Percentiles rank a stretch among this genome's conserved stretches.
Evolutionary conservation across 37 sponge, comb jelly and placozoan species (phyloP).

Genomic region (Tethya wilhelma): DNA sequence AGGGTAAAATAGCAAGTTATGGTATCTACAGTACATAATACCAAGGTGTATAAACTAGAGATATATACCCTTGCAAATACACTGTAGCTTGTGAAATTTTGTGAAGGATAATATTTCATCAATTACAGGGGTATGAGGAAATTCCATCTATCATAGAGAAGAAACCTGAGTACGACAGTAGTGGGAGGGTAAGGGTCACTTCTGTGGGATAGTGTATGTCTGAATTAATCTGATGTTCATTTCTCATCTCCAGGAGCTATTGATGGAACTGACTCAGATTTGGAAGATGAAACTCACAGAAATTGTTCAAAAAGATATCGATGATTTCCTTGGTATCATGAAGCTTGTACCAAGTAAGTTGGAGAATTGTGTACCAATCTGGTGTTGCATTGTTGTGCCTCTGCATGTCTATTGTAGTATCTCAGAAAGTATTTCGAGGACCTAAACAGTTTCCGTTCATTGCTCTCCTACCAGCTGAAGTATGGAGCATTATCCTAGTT

Average conservation of each 20-base stretch:
- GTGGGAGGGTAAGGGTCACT: no score
- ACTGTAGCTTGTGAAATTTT: no score
- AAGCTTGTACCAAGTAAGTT: slow-evolving; percentile 22
- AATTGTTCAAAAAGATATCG: slow-evolving; percentile 33
- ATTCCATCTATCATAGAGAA: background rate
- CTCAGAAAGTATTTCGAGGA: background rate
- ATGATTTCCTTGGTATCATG: slow-evolving; percentile 20
- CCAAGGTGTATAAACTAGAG: no score
- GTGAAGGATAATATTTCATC: no score
- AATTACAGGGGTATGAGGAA: slow-evolving; percentile 1
- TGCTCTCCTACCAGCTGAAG: slow-evolving; percentile 56
- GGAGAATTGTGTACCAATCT: background rate
- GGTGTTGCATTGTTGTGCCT: background rate
- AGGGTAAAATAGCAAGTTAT: no score
- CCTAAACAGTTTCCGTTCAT: slow-evolving; percentile 80
- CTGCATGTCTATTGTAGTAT: background rate
- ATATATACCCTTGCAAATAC: no score
- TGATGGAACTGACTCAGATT: slow-evolving; percentile 2
- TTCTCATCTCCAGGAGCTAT: slow-evolving; percentile 9
- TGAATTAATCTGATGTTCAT: background rate
- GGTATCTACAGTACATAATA: no score
- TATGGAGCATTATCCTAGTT: slow-evolving; percentile 69
- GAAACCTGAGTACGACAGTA: no score
- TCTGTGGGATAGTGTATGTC: background rate
- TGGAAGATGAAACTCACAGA: slow-evolving; percentile 44